Conservation (phyloP, 2,797 vertebrate genomes). For the Carapus acus region DNA sequence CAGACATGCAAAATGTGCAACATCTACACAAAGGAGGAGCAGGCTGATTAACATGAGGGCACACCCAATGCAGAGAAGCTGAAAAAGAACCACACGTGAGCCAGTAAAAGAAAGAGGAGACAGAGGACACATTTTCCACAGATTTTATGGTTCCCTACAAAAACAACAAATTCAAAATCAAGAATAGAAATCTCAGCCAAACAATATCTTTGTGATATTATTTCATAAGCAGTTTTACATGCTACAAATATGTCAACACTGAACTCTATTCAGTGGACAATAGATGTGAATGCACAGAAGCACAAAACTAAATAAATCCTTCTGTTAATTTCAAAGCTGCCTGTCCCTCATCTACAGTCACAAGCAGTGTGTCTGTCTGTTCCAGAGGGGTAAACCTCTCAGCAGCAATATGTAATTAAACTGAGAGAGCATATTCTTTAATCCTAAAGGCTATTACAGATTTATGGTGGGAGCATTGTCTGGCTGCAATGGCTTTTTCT, state of each 20-base stretch:
- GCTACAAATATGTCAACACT: neutral
- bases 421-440: constrained; percentile 75
- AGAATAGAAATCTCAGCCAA: too few species aligned
- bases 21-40: too few species aligned
- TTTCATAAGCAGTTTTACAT: too few species aligned
- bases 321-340: constrained; percentile 61
- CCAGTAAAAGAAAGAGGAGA: too few species aligned
- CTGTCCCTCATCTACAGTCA: constrained; percentile 57
- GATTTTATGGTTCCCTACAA: too few species aligned
- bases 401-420: constrained; percentile 80
- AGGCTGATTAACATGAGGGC: too few species aligned
- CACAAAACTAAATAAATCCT: constrained; percentile 63
- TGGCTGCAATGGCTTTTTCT: constrained; percentile 57
- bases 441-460: constrained; percentile 78
- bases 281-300: constrained; percentile 21
- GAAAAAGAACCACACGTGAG: too few species aligned
- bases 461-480: constrained; percentile 72
- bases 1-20: too few species aligned
- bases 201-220: constrained; percentile 1
- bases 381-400: constrained; percentile 63
- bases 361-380: constrained; percentile 25
- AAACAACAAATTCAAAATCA: too few species aligned
- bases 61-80: too few species aligned
- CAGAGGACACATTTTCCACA: too few species aligned
- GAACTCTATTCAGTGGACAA: constrained; percentile 7